Percentiles rank a stretch among this genome's conserved stretches.
These are phyloP conservation scores for Neodontobutis hainanensis DNA, from an alignment of 2,113 vertebrate genomes.

Conservation along the genomic window DNA sequence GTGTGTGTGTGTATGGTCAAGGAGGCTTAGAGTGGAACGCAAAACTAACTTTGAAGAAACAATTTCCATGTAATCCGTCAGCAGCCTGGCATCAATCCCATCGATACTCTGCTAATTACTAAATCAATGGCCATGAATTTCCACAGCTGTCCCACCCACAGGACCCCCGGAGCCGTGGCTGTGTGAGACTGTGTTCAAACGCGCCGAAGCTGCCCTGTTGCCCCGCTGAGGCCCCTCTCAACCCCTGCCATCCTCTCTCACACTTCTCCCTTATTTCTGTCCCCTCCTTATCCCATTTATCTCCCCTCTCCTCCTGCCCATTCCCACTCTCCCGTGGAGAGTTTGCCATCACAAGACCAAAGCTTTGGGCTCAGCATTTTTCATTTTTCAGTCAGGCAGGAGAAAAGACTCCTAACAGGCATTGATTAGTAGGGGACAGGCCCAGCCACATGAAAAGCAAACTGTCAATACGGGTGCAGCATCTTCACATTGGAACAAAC, in stretches of 20 bases:
- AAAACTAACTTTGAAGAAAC: conserved; percentile 84
- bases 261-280: conserved; percentile 57
- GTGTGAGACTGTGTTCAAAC: conserved; percentile 66
- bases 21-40: conserved; percentile 59
- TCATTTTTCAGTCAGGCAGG: conserved; percentile 74
- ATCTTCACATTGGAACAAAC: conserved; percentile 79
- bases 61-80: conserved; percentile 90
- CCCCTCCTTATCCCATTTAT: conserved; percentile 11
- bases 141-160: conserved; percentile 81
- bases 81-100: conserved; percentile 81
- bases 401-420: conserved; percentile 77
- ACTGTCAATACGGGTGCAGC: conserved; percentile 74
- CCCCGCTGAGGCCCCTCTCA: conserved; percentile 49
- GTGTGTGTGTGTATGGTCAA: conserved; percentile 28
- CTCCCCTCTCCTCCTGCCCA: conserved; percentile 17
- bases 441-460: conserved; percentile 76
- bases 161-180: conserved; percentile 55
- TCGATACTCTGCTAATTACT: conserved; percentile 92
- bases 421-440: conserved; percentile 73
- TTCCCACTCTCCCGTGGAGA: conserved; percentile 45
- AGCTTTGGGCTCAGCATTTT: conserved; percentile 76
- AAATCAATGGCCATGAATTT: conserved; percentile 93
- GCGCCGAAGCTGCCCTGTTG: conserved; percentile 61
- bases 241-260: conserved; percentile 62
- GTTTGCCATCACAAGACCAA: conserved; percentile 71